Percentiles rank a stretch among this genome's conserved stretches.
Evolutionary conservation across 2,797 vertebrate genomes (phyloP).

Genomic region (Tadarida brasiliensis): DNA sequence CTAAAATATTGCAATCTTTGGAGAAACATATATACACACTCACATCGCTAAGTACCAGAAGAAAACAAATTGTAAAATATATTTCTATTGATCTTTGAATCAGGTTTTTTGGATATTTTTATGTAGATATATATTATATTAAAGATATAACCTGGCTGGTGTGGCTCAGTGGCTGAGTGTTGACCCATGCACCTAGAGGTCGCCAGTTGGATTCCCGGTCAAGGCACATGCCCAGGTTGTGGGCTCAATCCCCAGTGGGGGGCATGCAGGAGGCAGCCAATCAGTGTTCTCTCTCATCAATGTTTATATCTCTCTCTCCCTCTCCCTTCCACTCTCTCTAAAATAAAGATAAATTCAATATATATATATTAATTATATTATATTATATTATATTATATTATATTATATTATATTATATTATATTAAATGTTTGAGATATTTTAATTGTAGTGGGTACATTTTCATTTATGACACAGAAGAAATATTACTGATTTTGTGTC

Average conservation of each 20-base stretch:
- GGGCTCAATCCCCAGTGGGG: too few relatives aligned
- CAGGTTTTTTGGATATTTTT: background rate
- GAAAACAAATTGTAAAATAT: background rate
- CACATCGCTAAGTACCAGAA: background rate
- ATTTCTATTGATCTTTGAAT: background rate
- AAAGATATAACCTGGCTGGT: background rate
- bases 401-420: background rate
- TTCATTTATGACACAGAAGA: background rate
- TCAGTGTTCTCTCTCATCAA: too few relatives aligned
- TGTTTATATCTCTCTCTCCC: too few relatives aligned
- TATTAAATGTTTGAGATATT: background rate
- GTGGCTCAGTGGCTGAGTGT: too few relatives aligned
- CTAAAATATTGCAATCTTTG: background rate
- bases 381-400: too few relatives aligned
- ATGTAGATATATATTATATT: background rate
- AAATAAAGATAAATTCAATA: too few relatives aligned
- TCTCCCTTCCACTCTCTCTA: too few relatives aligned
- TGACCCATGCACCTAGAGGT: too few relatives aligned
- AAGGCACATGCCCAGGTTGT: too few relatives aligned
- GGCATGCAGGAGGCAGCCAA: too few relatives aligned
- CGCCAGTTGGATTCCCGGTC: too few relatives aligned
- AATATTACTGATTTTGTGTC: background rate
- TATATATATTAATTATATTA: background rate
- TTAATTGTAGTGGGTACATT: background rate
- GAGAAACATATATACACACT: background rate